Conservation (phyloP, 2,113 vertebrate species). For the Oophaga pumilio region DNA sequence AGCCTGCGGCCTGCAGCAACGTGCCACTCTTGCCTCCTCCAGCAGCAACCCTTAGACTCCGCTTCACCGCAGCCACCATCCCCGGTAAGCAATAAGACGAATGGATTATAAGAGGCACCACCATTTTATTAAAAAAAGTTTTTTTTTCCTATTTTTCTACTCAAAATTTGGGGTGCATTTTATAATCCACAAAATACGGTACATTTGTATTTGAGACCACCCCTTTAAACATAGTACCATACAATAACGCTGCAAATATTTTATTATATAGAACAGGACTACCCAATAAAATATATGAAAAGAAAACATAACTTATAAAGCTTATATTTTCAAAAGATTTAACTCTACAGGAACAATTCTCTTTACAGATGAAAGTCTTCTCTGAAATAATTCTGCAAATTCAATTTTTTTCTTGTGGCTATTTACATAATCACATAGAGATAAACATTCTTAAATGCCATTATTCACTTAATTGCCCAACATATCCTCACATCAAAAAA, state of each 20-base stretch:
- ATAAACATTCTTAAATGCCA: constrained; percentile 38
- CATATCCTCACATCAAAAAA: constrained; percentile 31
- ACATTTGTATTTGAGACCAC: no score
- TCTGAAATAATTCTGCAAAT: neutral
- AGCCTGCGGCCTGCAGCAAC: no score
- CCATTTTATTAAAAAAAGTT: no score
- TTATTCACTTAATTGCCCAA: constrained; percentile 38
- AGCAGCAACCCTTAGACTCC: no score
- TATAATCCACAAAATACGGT: no score
- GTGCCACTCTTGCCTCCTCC: no score
- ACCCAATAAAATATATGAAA: constrained; percentile 27
- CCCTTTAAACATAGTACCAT: neutral
- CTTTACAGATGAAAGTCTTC: constrained; percentile 47
- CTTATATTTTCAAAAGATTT: constrained; percentile 15
- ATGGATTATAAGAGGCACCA: no score
- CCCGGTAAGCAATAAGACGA: no score
- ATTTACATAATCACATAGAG: constrained; percentile 50
- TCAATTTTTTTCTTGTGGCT: constrained; percentile 17
- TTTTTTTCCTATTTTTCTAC: no score
- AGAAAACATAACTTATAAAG: constrained; percentile 3
- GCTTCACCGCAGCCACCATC: no score
- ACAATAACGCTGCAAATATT: neutral
- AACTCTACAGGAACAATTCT: neutral
- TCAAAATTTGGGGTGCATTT: no score
- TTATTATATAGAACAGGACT: neutral